These are phyloP conservation scores for Intellagama lesueurii DNA, from an alignment of 2,797 vertebrate genomes.

Conservation along the genomic window DNA sequence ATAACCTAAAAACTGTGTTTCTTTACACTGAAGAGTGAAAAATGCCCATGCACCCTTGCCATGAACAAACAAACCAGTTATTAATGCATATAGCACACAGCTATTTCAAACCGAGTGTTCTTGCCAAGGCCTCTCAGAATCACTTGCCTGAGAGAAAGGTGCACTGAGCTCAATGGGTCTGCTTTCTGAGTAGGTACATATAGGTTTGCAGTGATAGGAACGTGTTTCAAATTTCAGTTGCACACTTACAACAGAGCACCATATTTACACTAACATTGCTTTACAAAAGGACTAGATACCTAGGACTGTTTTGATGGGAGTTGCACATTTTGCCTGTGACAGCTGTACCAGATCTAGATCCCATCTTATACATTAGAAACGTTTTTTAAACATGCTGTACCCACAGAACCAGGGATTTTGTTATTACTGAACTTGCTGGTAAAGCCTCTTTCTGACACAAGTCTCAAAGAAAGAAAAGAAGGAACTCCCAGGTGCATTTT, in stretches of 20 bases:
- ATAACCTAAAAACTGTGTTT: not conserved
- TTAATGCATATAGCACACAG: not conserved
- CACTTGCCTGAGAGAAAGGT: not conserved
- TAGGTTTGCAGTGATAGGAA: not conserved
- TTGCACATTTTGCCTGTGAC: not conserved
- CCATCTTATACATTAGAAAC: slow-evolving; percentile 34
- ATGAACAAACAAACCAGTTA: not conserved
- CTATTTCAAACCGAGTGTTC: not conserved
- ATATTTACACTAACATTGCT: not conserved
- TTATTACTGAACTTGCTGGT: slow-evolving; percentile 21
- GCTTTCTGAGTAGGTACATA: not conserved
- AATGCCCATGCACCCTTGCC: not conserved
- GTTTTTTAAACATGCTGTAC: not conserved
- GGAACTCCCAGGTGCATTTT: slow-evolving; percentile 28
- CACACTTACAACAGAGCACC: not conserved
- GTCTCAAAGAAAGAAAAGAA: not conserved
- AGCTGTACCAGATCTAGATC: slow-evolving; percentile 37
- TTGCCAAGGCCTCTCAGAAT: not conserved
- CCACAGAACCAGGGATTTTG: slow-evolving; percentile 20
- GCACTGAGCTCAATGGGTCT: not conserved
- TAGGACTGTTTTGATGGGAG: slow-evolving; percentile 27
- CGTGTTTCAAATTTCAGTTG: not conserved
- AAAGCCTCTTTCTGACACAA: slow-evolving; percentile 45
- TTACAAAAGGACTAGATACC: slow-evolving; percentile 38
- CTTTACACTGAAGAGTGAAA: not conserved